phyloP scores from a whole-genome alignment of 2,888 invertebrate species.

The Drosophila mettleri region DNA sequence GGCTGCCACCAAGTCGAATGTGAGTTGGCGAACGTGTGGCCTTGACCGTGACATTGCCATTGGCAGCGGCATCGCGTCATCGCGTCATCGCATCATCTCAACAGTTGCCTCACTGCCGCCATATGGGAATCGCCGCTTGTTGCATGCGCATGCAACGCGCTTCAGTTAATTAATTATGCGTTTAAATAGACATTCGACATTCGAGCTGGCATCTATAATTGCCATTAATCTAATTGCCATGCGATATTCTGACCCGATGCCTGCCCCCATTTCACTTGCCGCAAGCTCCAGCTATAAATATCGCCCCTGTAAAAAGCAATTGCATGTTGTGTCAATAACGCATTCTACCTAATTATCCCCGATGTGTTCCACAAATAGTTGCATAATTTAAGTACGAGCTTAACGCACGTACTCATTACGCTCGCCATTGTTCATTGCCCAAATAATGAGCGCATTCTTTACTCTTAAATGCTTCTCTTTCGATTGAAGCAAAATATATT shows the following conservation, averaged over 20 bases:
- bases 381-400: background rate
- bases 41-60: conserved; percentile 48
- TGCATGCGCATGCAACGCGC: conserved; percentile 31
- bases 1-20: conserved; percentile 41
- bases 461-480: too few species aligned
- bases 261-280: background rate
- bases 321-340: conserved; percentile 17
- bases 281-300: conserved; percentile 5
- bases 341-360: conserved; percentile 21
- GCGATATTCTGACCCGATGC: background rate
- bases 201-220: conserved; percentile 26
- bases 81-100: conserved; percentile 1
- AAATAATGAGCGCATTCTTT: conserved; percentile 4
- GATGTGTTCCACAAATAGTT: conserved; percentile 9
- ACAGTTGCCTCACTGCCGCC: conserved; percentile 21
- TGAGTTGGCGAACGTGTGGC: conserved; percentile 14
- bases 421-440: background rate
- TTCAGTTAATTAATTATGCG: conserved; percentile 43
- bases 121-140: background rate
- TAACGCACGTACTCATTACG: background rate
- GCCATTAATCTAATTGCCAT: conserved; percentile 20
- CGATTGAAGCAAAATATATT: too few species aligned
- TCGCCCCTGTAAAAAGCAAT: conserved; percentile 3
- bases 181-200: conserved; percentile 27
- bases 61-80: conserved; percentile 29